Base-by-base conservation (phyloP, 2,797 vertebrate species). In the Epinephelus awoara region DNA sequence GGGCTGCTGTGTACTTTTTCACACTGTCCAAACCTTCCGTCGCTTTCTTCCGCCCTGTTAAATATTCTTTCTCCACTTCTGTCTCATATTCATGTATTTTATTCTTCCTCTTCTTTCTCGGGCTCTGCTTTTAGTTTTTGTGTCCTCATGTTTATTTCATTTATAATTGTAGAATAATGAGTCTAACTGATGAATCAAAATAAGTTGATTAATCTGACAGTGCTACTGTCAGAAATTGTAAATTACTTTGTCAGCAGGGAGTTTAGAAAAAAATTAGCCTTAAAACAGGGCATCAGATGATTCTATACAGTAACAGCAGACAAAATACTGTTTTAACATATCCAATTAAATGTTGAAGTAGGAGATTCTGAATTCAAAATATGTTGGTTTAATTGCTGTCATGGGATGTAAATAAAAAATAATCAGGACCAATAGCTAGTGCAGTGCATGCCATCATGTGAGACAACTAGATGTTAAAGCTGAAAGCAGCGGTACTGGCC, bases 1-100 rank as follows among this genome's bases (percentile, higher is more conserved):
- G 63, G 10, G 44, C 40, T 21, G 18, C 23, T 63, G 66, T 71
- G 59, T 83, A 51, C 69, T 72, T 72, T 86, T 29, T 73, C 47
- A 59, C 65, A 72, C 23, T 8, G 19, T 46, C 19, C 19, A 15
- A 40, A 70, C 34, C 46, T 11, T 42, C 10, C 2, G 11, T 46
- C 92, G 93, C 86, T 63, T 34, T 34, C 58, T 51, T 44, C 51
- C 23, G 34, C 93, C 94, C 82, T 27, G 18, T 15, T 14, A 40
- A 40, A 77, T 58, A 40, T 52, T 68, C 18, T 29, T 59, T 69
- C 34, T 66, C 42, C 21, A 51, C 56, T 29, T 70, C 69, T 40
- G 10, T 70, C 46, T 55, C 50, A 40, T 49, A 50, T 57, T 44
- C 27, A 29, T 44, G 3, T 50, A 9, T 19, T 42, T 80, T 8